Percentiles rank a stretch among this genome's conserved stretches.
These are phyloP conservation scores for Sarcophilus harrisii DNA, from an alignment of 2,797 vertebrate genomes.

Conservation along the genomic window DNA sequence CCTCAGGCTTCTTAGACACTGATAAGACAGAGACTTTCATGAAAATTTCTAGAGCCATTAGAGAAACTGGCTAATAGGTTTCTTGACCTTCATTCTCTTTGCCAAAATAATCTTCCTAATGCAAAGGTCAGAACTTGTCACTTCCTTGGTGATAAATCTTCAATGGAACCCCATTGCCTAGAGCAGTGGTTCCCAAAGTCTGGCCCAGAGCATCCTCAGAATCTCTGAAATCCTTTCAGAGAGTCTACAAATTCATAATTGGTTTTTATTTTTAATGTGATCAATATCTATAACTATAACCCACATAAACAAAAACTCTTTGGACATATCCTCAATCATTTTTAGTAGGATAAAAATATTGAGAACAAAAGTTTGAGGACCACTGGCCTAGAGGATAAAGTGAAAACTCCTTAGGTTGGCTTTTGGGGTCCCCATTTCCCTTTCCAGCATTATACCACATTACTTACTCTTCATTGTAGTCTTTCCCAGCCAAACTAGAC, in stretches of 20 bases:
- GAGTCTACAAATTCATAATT: no score
- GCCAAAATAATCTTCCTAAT: background rate
- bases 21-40: background rate
- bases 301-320: no score
- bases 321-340: no score
- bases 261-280: no score
- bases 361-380: no score
- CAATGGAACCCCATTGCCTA: background rate
- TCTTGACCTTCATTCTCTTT: background rate
- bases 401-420: background rate
- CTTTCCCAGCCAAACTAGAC: background rate
- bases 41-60: background rate
- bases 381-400: background rate
- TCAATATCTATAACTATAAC: no score
- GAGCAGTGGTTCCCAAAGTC: background rate
- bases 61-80: background rate
- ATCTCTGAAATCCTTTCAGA: no score
- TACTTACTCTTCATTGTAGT: background rate
- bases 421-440: background rate
- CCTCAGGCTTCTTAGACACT: background rate
- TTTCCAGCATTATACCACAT: background rate
- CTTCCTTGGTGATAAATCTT: background rate
- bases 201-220: no score
- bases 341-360: no score
- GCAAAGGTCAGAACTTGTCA: background rate